Evolutionary conservation across 2,888 invertebrate genomes (phyloP).

Genomic region (Nomada hirtipes): DNA sequence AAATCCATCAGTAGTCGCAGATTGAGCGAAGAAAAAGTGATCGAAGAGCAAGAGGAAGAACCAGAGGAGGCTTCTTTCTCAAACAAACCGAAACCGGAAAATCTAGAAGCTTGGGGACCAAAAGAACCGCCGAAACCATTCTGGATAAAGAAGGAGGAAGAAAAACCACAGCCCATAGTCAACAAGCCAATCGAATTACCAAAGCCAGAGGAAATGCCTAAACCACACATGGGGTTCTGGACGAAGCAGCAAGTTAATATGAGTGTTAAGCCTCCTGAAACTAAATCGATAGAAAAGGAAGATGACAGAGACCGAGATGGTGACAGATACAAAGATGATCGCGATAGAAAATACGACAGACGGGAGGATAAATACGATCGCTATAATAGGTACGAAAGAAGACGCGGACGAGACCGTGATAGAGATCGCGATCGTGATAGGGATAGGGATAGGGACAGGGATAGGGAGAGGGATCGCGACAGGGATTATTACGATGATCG

Average conservation of each 20-base stretch:
- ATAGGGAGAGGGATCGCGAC: conserved; percentile 67
- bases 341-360: conserved; percentile 77
- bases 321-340: conserved; percentile 80
- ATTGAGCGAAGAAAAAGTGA: conserved; percentile 53
- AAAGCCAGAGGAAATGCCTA: conserved; percentile 82
- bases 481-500: conserved; percentile 81
- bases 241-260: conserved; percentile 83
- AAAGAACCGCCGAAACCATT: conserved; percentile 68
- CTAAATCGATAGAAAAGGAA: conserved; percentile 81
- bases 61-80: conserved; percentile 61
- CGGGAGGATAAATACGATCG: conserved; percentile 80
- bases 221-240: conserved; percentile 84
- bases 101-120: conserved; percentile 68
- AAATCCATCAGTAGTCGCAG: conserved; percentile 76
- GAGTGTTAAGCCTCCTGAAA: conserved; percentile 79
- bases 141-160: conserved; percentile 80
- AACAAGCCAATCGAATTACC: conserved; percentile 72
- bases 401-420: conserved; percentile 74
- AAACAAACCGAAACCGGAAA: conserved; percentile 61
- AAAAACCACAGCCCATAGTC: conserved; percentile 67
- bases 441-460: conserved; percentile 63
- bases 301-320: conserved; percentile 81
- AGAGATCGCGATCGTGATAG: conserved; percentile 66
- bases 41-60: conserved; percentile 68
- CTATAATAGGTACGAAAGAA: conserved; percentile 78